Percentiles rank a stretch among this genome's conserved stretches.
phyloP scores from a whole-genome alignment of 2,797 vertebrate species.

The Hafferia zeledoni region DNA sequence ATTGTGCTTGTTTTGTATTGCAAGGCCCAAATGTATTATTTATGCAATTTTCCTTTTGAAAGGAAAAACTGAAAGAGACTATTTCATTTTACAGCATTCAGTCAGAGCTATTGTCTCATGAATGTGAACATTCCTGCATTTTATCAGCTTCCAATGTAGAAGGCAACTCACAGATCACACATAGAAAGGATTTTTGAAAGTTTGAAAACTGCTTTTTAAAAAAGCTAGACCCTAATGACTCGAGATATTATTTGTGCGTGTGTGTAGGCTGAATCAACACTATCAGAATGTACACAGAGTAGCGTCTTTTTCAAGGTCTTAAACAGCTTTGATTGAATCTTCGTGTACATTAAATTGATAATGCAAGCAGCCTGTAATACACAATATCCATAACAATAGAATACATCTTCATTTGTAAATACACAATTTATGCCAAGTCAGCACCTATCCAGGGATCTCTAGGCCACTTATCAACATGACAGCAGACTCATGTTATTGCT shows the following conservation, averaged over 20 bases:
- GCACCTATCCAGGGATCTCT: neutral
- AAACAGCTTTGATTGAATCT: constrained; percentile 58
- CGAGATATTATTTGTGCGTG: constrained; percentile 68
- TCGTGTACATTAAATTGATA: constrained; percentile 43
- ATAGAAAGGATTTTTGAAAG: constrained; percentile 73
- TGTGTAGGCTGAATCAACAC: constrained; percentile 63
- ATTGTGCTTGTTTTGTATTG: constrained; percentile 82
- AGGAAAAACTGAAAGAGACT: constrained; percentile 78
- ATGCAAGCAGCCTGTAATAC: constrained; percentile 27
- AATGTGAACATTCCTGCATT: constrained; percentile 79
- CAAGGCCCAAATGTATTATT: constrained; percentile 83
- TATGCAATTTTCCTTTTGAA: constrained; percentile 83
- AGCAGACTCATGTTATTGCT: neutral
- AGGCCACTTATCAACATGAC: neutral
- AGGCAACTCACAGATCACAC: constrained; percentile 72
- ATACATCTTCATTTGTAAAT: constrained; percentile 55
- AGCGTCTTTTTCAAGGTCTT: constrained; percentile 70
- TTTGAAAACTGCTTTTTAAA: constrained; percentile 79
- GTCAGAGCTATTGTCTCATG: constrained; percentile 80
- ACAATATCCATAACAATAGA: constrained; percentile 23
- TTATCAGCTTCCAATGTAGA: constrained; percentile 70
- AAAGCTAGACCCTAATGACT: constrained; percentile 72
- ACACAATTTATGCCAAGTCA: constrained; percentile 23
- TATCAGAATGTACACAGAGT: constrained; percentile 48
- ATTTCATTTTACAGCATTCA: constrained; percentile 82